phyloP scores from a whole-genome alignment of 2,797 vertebrate genomes.

The Leptodactylus fallax region DNA sequence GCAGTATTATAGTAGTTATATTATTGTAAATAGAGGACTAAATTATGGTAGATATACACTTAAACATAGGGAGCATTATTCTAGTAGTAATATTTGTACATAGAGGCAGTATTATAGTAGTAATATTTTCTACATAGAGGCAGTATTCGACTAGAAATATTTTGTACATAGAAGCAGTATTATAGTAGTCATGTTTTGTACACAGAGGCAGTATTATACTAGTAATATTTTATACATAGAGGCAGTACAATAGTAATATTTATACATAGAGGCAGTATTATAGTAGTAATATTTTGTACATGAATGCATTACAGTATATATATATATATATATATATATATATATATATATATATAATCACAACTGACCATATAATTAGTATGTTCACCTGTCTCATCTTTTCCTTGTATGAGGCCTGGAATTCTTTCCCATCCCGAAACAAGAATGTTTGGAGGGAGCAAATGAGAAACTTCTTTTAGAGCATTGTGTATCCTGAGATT shows the following conservation, averaged over 20 bases:
- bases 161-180: background rate
- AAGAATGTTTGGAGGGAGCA: slow-evolving; percentile 88
- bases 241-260: background rate
- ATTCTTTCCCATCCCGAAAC: slow-evolving; percentile 81
- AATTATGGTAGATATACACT: background rate
- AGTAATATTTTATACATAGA: background rate
- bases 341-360: no score
- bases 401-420: slow-evolving; percentile 79
- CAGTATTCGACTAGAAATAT: background rate
- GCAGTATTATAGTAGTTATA: slow-evolving; percentile 14
- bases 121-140: background rate
- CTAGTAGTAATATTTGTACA: background rate
- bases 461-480: slow-evolving; percentile 77
- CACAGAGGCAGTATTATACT: background rate
- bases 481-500: slow-evolving; percentile 77
- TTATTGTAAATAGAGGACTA: background rate
- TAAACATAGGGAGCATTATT: background rate
- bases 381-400: slow-evolving; percentile 71
- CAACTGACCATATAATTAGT: no score
- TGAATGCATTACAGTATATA: background rate
- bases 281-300: background rate
- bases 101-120: background rate
- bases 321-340: no score
- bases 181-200: background rate
- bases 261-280: background rate